phyloP scores from a whole-genome alignment of 2,888 invertebrate genomes.

The Pollenia labialis region DNA sequence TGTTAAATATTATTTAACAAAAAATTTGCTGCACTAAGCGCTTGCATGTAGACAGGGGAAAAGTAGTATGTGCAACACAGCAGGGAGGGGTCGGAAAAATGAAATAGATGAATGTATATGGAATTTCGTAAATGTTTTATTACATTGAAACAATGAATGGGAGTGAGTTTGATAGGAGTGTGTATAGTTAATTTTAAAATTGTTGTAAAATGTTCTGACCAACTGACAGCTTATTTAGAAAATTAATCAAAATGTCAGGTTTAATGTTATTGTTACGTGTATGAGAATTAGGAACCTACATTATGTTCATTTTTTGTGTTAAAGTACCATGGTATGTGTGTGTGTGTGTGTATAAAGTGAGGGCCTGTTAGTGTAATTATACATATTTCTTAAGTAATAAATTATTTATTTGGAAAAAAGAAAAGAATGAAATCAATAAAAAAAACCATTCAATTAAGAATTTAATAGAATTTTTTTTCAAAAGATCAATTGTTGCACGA shows the following conservation, averaged over 20 bases:
- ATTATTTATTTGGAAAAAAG: too few relatives aligned
- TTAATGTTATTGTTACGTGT: constrained; percentile 48
- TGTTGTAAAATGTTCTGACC: constrained; percentile 68
- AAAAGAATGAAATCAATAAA: too few relatives aligned
- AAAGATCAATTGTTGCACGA: too few relatives aligned
- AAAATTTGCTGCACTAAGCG: constrained; percentile 27
- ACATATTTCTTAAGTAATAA: too few relatives aligned
- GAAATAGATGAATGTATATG: neutral
- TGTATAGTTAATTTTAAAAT: constrained; percentile 69
- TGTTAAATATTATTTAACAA: constrained; percentile 36
- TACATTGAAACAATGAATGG: neutral
- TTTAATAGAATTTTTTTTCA: too few relatives aligned
- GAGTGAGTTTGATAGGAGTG: neutral
- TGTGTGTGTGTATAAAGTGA: neutral
- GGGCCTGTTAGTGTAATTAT: too few relatives aligned
- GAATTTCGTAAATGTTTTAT: constrained; percentile 36
- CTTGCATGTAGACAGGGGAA: neutral
- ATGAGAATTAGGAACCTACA: neutral
- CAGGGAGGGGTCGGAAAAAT: neutral
- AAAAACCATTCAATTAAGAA: too few relatives aligned
- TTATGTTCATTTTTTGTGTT: neutral
- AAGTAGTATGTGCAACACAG: neutral
- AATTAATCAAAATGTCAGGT: constrained; percentile 74
- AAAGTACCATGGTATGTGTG: neutral
- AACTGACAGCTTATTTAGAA: constrained; percentile 73